phyloP scores from a whole-genome alignment of 1,140 invertebrate genomes.

The Philaenus spumarius region DNA sequence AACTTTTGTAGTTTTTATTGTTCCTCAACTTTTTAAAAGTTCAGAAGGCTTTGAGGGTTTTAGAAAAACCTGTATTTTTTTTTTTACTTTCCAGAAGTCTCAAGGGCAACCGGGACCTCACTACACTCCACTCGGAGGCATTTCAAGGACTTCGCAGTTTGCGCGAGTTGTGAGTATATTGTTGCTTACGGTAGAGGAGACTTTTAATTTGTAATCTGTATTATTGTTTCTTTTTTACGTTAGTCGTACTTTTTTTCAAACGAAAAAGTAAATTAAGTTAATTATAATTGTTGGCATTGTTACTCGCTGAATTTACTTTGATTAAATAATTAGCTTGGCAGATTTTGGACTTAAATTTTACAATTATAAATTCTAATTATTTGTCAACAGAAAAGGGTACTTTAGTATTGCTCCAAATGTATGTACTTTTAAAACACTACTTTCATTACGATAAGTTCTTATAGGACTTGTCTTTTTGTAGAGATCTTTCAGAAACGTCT shows the following conservation, averaged over 20 bases:
- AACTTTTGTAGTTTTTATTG: too few species aligned
- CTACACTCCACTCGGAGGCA: slow-evolving; percentile 50
- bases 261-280: neutral
- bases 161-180: slow-evolving; percentile 34
- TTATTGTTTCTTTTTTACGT: slow-evolving; percentile 24
- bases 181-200: neutral
- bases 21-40: too few species aligned
- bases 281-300: neutral
- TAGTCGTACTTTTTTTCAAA: slow-evolving; percentile 4
- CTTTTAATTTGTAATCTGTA: neutral
- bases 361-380: slow-evolving; percentile 47
- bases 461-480: slow-evolving; percentile 35
- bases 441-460: neutral
- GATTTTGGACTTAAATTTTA: slow-evolving; percentile 30
- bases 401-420: slow-evolving; percentile 3
- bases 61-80: too few species aligned
- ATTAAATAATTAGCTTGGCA: neutral
- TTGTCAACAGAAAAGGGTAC: slow-evolving; percentile 46
- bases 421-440: slow-evolving; percentile 3
- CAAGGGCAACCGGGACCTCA: slow-evolving; percentile 56
- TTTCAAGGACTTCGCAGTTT: slow-evolving; percentile 59
- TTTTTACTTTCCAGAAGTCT: slow-evolving; percentile 61
- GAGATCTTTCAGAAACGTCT: slow-evolving; percentile 64
- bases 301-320: neutral
- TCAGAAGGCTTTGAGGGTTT: too few species aligned